Conservation (phyloP, 2,888 invertebrate genomes). For the Drosophila stalkeri region DNA sequence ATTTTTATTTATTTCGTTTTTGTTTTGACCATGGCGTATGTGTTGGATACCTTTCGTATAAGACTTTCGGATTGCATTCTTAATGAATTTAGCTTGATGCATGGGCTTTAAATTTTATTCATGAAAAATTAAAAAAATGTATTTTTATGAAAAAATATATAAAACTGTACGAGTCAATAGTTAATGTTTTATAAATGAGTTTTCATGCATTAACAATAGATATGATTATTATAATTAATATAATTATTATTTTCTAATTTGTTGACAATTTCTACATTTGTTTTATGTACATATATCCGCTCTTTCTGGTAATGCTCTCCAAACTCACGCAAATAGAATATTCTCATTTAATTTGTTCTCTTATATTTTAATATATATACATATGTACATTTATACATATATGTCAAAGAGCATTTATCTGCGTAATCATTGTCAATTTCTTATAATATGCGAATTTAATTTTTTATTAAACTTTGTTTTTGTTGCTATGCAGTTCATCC, state of each 20-base stretch:
- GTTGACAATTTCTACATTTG: background rate
- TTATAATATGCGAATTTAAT: slow-evolving; percentile 6
- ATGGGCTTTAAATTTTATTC: background rate
- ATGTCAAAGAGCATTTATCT: slow-evolving; percentile 11
- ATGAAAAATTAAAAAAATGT: background rate
- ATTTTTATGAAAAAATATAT: no score
- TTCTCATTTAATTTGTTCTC: background rate
- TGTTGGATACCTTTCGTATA: slow-evolving; percentile 16
- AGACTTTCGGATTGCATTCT: slow-evolving; percentile 3
- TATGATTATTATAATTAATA: no score
- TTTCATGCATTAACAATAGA: background rate
- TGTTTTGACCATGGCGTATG: slow-evolving; percentile 42
- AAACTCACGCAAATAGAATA: background rate
- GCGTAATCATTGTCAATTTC: slow-evolving; percentile 17
- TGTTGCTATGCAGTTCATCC: slow-evolving; percentile 41
- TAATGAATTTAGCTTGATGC: slow-evolving; percentile 11
- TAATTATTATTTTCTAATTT: background rate
- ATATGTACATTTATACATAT: background rate
- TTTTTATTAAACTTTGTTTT: background rate
- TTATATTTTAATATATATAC: background rate
- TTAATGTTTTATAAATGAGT: background rate
- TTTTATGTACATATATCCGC: background rate
- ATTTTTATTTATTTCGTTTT: slow-evolving; percentile 44
- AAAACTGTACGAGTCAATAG: no score
- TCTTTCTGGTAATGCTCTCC: background rate